phyloP scores from a whole-genome alignment of 1,140 invertebrate genomes.

The Caenorhabditis brenneri region DNA sequence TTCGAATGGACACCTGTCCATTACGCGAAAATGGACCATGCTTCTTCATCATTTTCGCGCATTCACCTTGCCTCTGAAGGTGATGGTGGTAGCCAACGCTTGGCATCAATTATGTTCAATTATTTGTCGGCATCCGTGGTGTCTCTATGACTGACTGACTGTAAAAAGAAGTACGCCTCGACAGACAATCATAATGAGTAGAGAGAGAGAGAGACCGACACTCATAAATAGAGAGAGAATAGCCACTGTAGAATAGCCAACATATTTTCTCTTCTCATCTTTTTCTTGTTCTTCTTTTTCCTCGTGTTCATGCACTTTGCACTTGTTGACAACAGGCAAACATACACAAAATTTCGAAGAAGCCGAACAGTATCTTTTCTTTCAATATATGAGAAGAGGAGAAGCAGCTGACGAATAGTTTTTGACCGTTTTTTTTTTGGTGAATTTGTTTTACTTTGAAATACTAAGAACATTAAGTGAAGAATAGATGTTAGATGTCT shows the following conservation, averaged over 20 bases:
- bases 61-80: too few species aligned
- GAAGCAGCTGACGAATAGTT: not conserved
- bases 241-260: not conserved
- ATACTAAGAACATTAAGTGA: not conserved
- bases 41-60: not conserved
- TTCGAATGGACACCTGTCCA: conserved; percentile 25
- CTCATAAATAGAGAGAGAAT: not conserved
- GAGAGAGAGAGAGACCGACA: not conserved
- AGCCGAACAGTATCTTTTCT: conserved; percentile 35
- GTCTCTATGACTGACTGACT: conserved; percentile 5
- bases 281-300: not conserved
- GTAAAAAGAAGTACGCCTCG: not conserved
- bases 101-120: conserved; percentile 24
- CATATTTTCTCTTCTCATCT: not conserved
- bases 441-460: not conserved
- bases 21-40: not conserved
- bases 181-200: conserved; percentile 26
- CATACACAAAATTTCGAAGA: too few species aligned
- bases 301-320: conserved; percentile 37
- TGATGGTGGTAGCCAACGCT: not conserved
- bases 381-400: not conserved
- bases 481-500: not conserved
- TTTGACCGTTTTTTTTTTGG: not conserved
- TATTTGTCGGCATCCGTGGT: conserved; percentile 31
- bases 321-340: conserved; percentile 40